Conservation (phyloP, 2,797 vertebrate species). For the Bradypodion ventrale region DNA sequence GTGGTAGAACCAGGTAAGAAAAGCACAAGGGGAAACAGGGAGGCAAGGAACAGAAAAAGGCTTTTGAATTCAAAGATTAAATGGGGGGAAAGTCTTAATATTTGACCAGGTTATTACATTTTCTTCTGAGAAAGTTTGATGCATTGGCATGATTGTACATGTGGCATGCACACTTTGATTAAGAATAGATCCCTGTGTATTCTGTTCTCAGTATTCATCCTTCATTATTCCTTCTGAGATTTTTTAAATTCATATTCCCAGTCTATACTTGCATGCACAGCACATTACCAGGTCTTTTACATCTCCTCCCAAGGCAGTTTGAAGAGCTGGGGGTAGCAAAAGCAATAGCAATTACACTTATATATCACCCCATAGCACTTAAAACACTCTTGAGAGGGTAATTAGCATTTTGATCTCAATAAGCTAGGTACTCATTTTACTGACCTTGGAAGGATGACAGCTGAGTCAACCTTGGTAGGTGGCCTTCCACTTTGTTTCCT, state of each 20-base stretch:
- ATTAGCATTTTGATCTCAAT: too few species aligned
- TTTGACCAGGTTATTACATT: not conserved
- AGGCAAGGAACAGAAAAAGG: not conserved
- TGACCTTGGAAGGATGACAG: too few species aligned
- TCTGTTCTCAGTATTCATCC: constrained; percentile 8
- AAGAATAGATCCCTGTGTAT: constrained; percentile 4
- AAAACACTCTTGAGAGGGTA: too few species aligned
- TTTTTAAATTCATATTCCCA: not conserved
- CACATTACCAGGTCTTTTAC: constrained; percentile 12
- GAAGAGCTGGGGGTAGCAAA: not conserved
- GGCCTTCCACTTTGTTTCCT: not conserved
- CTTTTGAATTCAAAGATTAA: not conserved
- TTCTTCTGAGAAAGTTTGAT: not conserved
- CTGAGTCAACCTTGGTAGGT: too few species aligned
- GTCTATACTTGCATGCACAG: not conserved
- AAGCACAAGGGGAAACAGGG: accelerated
- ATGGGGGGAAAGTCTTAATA: constrained; percentile 1
- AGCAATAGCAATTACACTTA: too few species aligned
- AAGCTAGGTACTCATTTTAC: too few species aligned
- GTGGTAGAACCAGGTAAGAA: not conserved
- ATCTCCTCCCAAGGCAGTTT: constrained; percentile 4
- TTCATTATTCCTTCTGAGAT: constrained; percentile 23
- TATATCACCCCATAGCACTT: too few species aligned
- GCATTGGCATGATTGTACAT: not conserved
- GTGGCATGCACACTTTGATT: constrained; percentile 16